Evolutionary conservation across 1,140 invertebrate species (phyloP), one percentile per base, ranked within the genome.

Genomic region (Lethrus apterus): DNA sequence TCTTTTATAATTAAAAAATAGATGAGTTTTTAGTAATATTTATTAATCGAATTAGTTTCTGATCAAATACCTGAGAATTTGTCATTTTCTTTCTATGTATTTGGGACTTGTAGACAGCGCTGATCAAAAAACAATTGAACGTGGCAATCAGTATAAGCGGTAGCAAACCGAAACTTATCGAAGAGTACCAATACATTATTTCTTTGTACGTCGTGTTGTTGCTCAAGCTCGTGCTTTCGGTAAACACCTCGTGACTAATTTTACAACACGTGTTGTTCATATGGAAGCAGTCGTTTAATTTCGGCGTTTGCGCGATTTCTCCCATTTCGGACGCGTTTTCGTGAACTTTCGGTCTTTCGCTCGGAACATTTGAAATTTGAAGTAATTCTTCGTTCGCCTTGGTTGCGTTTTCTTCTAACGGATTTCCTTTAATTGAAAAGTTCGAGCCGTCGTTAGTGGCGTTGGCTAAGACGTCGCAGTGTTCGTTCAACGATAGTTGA

Each of bases 91-190:
- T 63, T 44, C 79, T 52, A 51, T 71, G 60, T 42, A 62, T 59
- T 49, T 74, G 65, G 26, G 80, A 78, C 43, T 70, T 63, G 54
- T 77, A 77, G 1, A 86, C 81, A 7, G 82, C 73, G 44, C 71
- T 64, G 8, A 87, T 77, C 9, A 88, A 70, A 50, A 86, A 77
- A 38, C 74, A 76, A 64, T 88, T 88, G 58, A 88, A 85, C n/a
- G 80, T 72, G 7, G 75, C 73, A 44, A 88, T 65, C 1, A 86
- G 62, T 2, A 77, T 50, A 1, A 87, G 64, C 0, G 85, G 85
- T 10, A 86, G 50, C 13, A 85, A 65, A 2, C 79, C 77, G 59
- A 85, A 86, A 1, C 77, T 63, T 2, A 82, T 59, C 2, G 78
- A 70, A n/a, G 75, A 76, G 55, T 79, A 78, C 75, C 80, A 78